Percentiles rank a stretch among this genome's conserved stretches.
phyloP scores from a whole-genome alignment of 23 tunicate species.

The Diplosoma virens region DNA sequence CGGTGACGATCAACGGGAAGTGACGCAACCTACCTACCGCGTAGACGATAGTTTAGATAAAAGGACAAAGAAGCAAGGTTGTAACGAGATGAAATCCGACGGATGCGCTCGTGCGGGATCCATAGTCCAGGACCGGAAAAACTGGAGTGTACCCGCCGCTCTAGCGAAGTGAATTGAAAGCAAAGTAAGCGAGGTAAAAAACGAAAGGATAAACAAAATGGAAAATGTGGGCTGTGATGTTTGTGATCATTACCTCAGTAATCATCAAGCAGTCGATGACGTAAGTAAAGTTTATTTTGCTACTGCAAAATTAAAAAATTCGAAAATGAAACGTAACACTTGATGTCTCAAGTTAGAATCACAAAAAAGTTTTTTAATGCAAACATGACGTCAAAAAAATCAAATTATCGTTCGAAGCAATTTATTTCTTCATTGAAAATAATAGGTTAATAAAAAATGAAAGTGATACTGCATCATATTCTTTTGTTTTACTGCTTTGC shows the following conservation, averaged over 20 bases:
- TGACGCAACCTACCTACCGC: slow-evolving; percentile 45
- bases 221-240: slow-evolving; percentile 45
- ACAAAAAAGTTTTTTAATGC: no score
- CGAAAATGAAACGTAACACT: no score
- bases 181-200: slow-evolving; percentile 34
- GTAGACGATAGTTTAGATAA: slow-evolving; percentile 30
- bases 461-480: no score
- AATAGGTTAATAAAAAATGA: no score
- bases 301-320: slow-evolving; percentile 44
- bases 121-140: slow-evolving; percentile 36
- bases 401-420: no score
- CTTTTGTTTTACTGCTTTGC: no score
- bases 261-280: slow-evolving; percentile 45
- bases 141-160: slow-evolving; percentile 46
- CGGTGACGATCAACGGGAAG: slow-evolving; percentile 42
- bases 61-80: slow-evolving; percentile 15
- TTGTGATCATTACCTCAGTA: slow-evolving; percentile 45
- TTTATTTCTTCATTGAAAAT: no score
- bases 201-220: slow-evolving; percentile 46
- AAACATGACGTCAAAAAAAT: no score
- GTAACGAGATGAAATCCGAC: slow-evolving; percentile 24
- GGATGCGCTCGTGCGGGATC: slow-evolving; percentile 2
- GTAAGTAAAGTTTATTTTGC: slow-evolving; percentile 62
- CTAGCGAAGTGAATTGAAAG: slow-evolving; percentile 65
- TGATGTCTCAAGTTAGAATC: no score